Base-by-base conservation (phyloP, 2,888 invertebrate genomes). In the Drosophila yooni region DNA sequence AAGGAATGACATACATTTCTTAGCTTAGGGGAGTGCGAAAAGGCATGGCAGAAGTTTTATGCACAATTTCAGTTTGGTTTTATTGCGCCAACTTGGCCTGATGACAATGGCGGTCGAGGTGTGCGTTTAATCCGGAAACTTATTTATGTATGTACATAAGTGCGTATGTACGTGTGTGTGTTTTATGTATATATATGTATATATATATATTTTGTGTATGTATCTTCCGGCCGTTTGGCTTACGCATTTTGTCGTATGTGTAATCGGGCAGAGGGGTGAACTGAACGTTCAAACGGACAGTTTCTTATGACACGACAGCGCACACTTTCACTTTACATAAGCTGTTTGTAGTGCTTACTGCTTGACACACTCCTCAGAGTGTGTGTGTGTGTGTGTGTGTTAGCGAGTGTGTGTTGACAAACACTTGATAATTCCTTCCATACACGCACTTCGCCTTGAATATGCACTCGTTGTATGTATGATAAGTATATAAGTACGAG, bases 391-490 rank as follows among this genome's bases (percentile, higher is more conserved):
- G 53, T 40, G 46, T 50, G 51, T 27, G 51, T 67, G 64, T 60
- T 36, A 62, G 75, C 33, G 38, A 36, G 58, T 56, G 66, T 85
- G 74, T 87, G 84, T 87, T 79, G 77, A 83, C 81, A 87, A 78
- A 87, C 86, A 87, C 86, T 89, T 87, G 89, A 87, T 89, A 87
- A 89, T 87, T 87, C 84, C 83, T 70, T 82, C 74, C 89, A 82
- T 81, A 86, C 87, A 87, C 87, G 86, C 88, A 89, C 83, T 83
- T 81, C 62, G 81, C 54, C 64, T 67, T 51, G 75, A 36, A 71
- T 75, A 63, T 53, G 67, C 36, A 65, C 50, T 38, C 25, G 31
- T 31, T 21, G 43, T 52, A 15, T 57, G 50, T 38, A n/a, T 61
- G 54, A 66, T 52, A 66, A 66, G 70, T 76, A 80, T 76, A 75